phyloP scores from a whole-genome alignment of 2,113 vertebrate species.

The Phycodurus eques region DNA sequence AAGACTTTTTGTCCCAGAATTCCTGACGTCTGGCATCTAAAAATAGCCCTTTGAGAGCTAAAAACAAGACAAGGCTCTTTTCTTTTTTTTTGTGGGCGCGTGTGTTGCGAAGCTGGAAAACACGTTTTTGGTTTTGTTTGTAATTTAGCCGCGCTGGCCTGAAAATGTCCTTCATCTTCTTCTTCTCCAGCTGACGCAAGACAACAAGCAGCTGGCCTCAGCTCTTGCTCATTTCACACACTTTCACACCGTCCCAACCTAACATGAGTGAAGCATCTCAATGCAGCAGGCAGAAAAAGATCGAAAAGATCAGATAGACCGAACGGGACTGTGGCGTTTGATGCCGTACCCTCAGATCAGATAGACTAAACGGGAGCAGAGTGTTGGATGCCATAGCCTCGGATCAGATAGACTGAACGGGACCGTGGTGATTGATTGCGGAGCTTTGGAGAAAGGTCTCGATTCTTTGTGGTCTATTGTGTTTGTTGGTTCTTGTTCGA shows the following conservation, averaged over 20 bases:
- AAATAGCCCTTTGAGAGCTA: not conserved
- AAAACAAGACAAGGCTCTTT: not conserved
- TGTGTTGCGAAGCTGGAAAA: not conserved
- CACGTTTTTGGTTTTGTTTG: not conserved
- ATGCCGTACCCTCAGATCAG: not conserved
- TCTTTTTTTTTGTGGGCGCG: not conserved
- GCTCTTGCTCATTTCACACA: not conserved
- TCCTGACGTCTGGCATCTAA: not conserved
- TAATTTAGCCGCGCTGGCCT: constrained; percentile 1
- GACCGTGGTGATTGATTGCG: not conserved
- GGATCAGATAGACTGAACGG: not conserved
- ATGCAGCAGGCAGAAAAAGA: not conserved
- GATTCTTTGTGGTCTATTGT: not conserved
- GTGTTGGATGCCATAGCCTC: not conserved
- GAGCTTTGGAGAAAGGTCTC: not conserved
- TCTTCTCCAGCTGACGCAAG: not conserved
- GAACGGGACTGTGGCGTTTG: not conserved
- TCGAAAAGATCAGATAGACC: not conserved
- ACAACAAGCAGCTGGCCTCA: not conserved
- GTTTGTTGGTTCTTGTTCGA: not conserved
- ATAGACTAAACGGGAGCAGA: not conserved
- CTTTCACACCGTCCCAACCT: not conserved
- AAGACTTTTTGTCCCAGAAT: not conserved
- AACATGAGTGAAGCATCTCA: not conserved
- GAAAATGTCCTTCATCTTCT: not conserved